phyloP scores from a whole-genome alignment of 2,888 invertebrate species.

The Agrilus cyanescens region DNA sequence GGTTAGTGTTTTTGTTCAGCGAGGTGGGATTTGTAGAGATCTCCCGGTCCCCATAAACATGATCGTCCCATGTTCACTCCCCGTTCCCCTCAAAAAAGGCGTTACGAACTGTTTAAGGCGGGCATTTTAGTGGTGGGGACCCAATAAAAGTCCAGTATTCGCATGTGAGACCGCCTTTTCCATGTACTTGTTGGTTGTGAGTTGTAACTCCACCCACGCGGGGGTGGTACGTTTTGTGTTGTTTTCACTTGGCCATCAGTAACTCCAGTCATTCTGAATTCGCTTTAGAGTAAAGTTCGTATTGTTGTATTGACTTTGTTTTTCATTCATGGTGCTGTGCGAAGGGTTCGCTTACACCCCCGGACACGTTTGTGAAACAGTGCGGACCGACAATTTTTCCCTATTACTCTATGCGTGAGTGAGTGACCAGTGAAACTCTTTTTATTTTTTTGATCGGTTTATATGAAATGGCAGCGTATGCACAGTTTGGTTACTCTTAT shows the following conservation, averaged over 20 bases:
- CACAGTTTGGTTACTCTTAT: constrained; percentile 87
- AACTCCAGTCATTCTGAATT: constrained; percentile 34
- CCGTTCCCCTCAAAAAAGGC: constrained; percentile 21
- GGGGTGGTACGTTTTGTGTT: constrained; percentile 28
- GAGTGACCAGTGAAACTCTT: constrained; percentile 11
- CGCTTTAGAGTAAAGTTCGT: constrained; percentile 30
- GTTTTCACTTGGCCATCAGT: constrained; percentile 23
- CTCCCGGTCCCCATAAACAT: constrained; percentile 38
- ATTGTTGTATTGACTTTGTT: constrained; percentile 20
- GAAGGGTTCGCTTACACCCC: constrained; percentile 17
- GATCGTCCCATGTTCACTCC: constrained; percentile 33
- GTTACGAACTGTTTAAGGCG: constrained; percentile 16
- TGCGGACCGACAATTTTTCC: constrained; percentile 17
- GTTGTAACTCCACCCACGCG: constrained; percentile 22
- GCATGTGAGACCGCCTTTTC: constrained; percentile 25
- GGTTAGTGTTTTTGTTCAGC: constrained; percentile 37
- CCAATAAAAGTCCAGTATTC: constrained; percentile 20
- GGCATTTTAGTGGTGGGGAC: constrained; percentile 22
- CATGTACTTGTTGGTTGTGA: constrained; percentile 29
- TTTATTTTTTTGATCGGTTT: constrained; percentile 7
- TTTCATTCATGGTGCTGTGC: constrained; percentile 23
- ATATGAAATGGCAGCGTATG: constrained; percentile 61
- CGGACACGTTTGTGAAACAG: constrained; percentile 24
- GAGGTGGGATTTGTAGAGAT: constrained; percentile 38
- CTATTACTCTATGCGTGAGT: constrained; percentile 19